Conservation (phyloP, 2,797 vertebrate genomes). For the Rhinoraja longicauda region DNA sequence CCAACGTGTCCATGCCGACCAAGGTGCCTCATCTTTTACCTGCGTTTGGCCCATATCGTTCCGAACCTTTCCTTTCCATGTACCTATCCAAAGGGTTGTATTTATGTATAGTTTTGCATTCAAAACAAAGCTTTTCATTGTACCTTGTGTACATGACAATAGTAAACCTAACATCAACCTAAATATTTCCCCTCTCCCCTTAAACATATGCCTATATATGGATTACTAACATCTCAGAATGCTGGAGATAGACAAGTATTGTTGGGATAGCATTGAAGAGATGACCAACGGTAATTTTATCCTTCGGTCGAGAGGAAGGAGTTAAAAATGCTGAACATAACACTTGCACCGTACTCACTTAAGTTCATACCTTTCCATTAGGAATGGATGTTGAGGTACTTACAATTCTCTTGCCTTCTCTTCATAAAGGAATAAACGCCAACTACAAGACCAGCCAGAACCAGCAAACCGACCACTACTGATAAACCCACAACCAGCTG, state of each 20-base stretch:
- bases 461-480: constrained; percentile 52
- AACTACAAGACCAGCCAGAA: constrained; percentile 43
- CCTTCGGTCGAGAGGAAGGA: not conserved
- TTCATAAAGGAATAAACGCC: constrained; percentile 34
- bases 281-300: not conserved
- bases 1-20: no score
- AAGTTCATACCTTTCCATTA: not conserved
- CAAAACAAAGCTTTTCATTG: no score
- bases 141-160: no score
- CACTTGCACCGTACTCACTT: not conserved
- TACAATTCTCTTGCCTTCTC: constrained; percentile 45
- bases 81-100: no score
- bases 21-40: no score
- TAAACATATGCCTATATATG: no score
- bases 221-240: no score
- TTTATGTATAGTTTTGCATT: no score
- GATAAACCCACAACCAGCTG: constrained; percentile 47
- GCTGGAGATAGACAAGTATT: not conserved
- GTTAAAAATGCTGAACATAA: not conserved
- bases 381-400: not conserved
- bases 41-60: no score
- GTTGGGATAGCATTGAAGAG: not conserved
- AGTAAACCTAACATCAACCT: no score
- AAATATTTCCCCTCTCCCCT: no score
- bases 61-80: no score